These are phyloP conservation scores for Neotoxoptera formosana DNA, from an alignment of 1,140 invertebrate species.

Conservation along the genomic window DNA sequence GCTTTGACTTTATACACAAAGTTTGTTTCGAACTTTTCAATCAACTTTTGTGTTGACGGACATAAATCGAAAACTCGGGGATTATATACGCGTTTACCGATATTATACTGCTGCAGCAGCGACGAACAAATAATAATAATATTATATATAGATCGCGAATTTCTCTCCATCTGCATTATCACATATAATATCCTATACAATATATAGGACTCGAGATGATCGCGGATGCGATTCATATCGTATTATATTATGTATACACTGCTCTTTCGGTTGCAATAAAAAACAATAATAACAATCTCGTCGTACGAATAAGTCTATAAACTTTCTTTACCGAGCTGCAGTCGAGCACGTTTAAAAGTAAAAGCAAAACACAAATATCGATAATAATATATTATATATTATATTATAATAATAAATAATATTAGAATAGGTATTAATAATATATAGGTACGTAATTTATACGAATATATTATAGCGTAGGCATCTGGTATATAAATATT, in stretches of 20 bases:
- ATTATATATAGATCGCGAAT: neutral
- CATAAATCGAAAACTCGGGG: constrained; percentile 23
- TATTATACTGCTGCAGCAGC: neutral
- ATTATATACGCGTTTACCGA: constrained; percentile 5
- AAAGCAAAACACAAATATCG: neutral
- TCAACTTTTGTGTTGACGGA: neutral
- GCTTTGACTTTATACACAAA: neutral
- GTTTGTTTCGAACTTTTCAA: constrained; percentile 3
- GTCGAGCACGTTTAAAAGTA: neutral
- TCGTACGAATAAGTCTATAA: neutral
- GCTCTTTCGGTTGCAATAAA: neutral
- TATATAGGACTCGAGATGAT: neutral
- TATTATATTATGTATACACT: too few species aligned
- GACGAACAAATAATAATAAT: neutral
- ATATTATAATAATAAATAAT: too few species aligned
- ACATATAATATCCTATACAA: too few species aligned
- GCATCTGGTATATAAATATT: too few species aligned
- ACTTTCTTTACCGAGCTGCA: neutral
- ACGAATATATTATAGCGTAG: too few species aligned
- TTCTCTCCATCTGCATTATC: neutral
- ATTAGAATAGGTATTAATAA: neutral
- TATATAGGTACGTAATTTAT: neutral
- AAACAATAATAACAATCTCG: neutral
- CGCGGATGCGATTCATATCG: neutral
- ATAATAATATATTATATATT: neutral